phyloP scores from a whole-genome alignment of 2,113 vertebrate species.

The Leptobrachium ailaonicum region DNA sequence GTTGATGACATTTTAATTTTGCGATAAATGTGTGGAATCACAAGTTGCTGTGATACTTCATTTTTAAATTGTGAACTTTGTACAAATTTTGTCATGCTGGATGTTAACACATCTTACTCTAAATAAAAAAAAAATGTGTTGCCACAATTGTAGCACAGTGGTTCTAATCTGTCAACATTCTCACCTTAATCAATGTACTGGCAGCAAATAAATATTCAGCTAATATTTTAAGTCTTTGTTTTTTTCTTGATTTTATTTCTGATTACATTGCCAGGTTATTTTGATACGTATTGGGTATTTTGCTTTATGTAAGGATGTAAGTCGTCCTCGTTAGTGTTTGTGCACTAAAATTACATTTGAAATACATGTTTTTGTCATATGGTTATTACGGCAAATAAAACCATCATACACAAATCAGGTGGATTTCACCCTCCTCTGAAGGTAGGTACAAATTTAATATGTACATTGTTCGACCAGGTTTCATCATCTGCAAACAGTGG shows the following conservation, averaged over 20 bases:
- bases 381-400: too few species aligned
- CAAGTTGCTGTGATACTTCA: slow-evolving; percentile 99
- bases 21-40: slow-evolving; percentile 99
- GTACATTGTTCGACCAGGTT: too few species aligned
- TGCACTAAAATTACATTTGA: too few species aligned
- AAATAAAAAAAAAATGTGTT: slow-evolving; percentile 93
- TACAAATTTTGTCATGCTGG: slow-evolving; percentile 99
- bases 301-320: too few species aligned
- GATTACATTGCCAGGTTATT: background rate
- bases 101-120: slow-evolving; percentile 99
- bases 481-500: too few species aligned
- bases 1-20: slow-evolving; percentile 99
- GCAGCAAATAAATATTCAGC: slow-evolving; percentile 43
- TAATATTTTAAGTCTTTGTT: slow-evolving; percentile 23
- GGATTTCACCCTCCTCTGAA: too few species aligned
- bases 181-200: slow-evolving; percentile 35
- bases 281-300: too few species aligned
- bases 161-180: slow-evolving; percentile 60
- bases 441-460: too few species aligned
- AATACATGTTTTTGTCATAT: too few species aligned
- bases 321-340: too few species aligned
- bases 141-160: slow-evolving; percentile 80
- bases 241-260: slow-evolving; percentile 36
- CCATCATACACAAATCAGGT: too few species aligned
- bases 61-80: slow-evolving; percentile 99